Evolutionary conservation across 2,888 invertebrate genomes (phyloP).

Genomic region (Cactoblastis cactorum): DNA sequence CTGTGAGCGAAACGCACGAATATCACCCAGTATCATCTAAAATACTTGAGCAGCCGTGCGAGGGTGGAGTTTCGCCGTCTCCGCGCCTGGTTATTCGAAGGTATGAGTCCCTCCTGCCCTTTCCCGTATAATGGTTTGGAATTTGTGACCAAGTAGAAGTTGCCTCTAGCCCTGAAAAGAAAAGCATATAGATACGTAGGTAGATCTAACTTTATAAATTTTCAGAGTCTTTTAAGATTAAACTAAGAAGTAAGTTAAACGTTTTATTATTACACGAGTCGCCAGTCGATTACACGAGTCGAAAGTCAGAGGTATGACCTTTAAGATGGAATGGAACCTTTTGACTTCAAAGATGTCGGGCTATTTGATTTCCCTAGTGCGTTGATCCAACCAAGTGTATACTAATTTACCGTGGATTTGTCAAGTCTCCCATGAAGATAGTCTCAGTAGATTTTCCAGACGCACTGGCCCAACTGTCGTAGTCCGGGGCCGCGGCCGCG

Average conservation of each 20-base stretch:
- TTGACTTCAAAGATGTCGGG: too few species aligned
- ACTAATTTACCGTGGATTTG: conserved; percentile 45
- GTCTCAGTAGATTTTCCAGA: conserved; percentile 26
- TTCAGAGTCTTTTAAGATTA: too few species aligned
- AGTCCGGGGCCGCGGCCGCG: conserved; percentile 57
- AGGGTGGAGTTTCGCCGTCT: conserved; percentile 31
- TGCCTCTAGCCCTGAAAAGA: conserved; percentile 56
- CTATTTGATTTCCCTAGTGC: too few species aligned
- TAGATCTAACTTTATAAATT: too few species aligned
- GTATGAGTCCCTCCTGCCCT: conserved; percentile 43
- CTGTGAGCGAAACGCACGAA: not conserved
- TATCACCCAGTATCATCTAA: conserved; percentile 34
- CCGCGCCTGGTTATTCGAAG: conserved; percentile 29
- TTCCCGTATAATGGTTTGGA: conserved; percentile 40
- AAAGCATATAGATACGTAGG: too few species aligned
- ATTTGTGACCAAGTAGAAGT: conserved; percentile 59
- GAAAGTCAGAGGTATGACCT: too few species aligned
- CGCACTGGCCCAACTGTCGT: conserved; percentile 66
- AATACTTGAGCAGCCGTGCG: conserved; percentile 35
- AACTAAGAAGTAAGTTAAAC: too few species aligned
- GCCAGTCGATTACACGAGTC: too few species aligned
- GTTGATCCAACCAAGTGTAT: too few species aligned
- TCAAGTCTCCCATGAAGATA: conserved; percentile 59
- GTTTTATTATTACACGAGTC: too few species aligned
- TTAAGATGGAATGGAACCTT: too few species aligned